Evolutionary conservation across 1,140 invertebrate genomes (phyloP).

Genomic region (Drosophila parabipectinata): DNA sequence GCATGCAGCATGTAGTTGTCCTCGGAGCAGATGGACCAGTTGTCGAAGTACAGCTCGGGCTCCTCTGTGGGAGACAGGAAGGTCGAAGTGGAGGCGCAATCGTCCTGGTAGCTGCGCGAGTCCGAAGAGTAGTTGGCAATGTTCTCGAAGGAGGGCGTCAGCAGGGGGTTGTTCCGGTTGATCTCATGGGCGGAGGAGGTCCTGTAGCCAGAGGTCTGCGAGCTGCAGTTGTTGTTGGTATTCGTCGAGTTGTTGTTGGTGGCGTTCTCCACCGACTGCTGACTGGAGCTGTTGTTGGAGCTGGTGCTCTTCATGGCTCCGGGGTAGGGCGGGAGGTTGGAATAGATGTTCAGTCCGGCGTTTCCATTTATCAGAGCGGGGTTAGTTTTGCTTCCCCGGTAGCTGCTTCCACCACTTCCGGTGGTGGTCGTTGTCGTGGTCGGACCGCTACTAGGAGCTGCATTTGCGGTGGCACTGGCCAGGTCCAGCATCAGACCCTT

Average conservation of each 20-base stretch:
- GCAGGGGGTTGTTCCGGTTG: constrained; percentile 76
- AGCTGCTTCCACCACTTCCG: constrained; percentile 38
- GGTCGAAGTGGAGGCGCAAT: constrained; percentile 80
- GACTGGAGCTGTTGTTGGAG: constrained; percentile 72
- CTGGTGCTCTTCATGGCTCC: constrained; percentile 69
- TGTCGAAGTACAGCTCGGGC: constrained; percentile 87
- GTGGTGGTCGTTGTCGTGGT: constrained; percentile 32
- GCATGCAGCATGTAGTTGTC: constrained; percentile 80
- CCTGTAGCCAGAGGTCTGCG: constrained; percentile 75
- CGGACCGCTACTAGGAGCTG: constrained; percentile 35
- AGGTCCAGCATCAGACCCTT: constrained; percentile 89
- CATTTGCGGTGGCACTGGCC: constrained; percentile 51
- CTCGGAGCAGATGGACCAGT: constrained; percentile 89
- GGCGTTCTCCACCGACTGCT: constrained; percentile 67
- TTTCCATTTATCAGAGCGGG: constrained; percentile 68
- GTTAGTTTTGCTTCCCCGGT: constrained; percentile 58
- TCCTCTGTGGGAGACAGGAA: constrained; percentile 87
- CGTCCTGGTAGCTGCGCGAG: constrained; percentile 79
- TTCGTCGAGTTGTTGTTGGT: constrained; percentile 73
- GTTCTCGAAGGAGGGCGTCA: constrained; percentile 82
- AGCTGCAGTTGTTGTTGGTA: constrained; percentile 74
- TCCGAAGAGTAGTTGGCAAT: constrained; percentile 83
- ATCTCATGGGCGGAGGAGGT: constrained; percentile 84
- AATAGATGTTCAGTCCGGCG: constrained; percentile 49
- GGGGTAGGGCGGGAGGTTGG: constrained; percentile 76